phyloP scores from a whole-genome alignment of 2,797 vertebrate genomes.

The Sebastes steindachneri region DNA sequence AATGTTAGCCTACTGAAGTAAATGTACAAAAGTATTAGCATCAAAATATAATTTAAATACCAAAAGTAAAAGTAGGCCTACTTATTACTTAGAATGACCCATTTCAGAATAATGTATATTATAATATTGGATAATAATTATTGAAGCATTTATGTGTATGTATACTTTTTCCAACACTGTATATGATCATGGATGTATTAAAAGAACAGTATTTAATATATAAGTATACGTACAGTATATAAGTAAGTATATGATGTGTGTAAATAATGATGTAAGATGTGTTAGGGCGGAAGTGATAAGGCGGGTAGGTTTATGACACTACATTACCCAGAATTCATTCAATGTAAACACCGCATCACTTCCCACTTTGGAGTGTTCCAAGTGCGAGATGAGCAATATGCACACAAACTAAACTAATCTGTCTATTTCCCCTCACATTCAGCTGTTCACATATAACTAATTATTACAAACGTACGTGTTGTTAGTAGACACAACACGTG shows the following conservation, averaged over 20 bases:
- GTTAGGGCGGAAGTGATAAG: too few relatives aligned
- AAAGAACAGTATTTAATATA: too few relatives aligned
- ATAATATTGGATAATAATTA: neutral
- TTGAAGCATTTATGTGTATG: neutral
- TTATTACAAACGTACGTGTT: too few relatives aligned
- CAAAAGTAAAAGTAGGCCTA: neutral
- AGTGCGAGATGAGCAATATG: neutral
- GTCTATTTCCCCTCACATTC: neutral
- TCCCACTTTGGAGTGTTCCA: slow-evolving; percentile 4
- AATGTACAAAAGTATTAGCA: neutral
- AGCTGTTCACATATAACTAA: rapidly evolving
- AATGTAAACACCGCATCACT: neutral
- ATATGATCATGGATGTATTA: too few relatives aligned
- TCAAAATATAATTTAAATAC: neutral
- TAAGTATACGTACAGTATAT: too few relatives aligned
- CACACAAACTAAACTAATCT: neutral
- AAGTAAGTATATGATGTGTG: too few relatives aligned
- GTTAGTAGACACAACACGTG: rapidly evolving
- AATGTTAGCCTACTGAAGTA: neutral
- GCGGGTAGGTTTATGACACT: neutral
- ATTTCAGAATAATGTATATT: neutral
- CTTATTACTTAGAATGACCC: neutral
- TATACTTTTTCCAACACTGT: neutral
- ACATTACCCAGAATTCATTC: slow-evolving; percentile 36
- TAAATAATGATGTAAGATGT: too few relatives aligned